Conservation (phyloP, 2,113 vertebrate species). For the Brachypteracias leptosomus region DNA sequence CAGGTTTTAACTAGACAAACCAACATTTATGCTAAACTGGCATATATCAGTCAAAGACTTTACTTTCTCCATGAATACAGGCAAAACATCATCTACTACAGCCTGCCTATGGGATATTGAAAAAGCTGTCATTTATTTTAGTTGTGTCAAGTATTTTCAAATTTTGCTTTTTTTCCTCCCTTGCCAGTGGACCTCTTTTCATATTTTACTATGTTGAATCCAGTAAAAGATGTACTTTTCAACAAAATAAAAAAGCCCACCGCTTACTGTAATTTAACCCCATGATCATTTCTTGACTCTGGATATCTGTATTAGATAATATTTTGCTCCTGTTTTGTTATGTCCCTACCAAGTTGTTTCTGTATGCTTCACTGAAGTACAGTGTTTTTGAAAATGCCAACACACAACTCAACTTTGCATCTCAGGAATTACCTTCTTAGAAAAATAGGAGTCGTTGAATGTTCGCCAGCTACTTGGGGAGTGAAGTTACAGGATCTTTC, state of each 20-base stretch:
- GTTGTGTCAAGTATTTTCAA: constrained; percentile 20
- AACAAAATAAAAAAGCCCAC: constrained; percentile 60
- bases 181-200: constrained; percentile 32
- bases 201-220: constrained; percentile 31
- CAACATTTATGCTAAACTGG: constrained; percentile 19
- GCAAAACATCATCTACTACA: not conserved
- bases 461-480: not conserved
- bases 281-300: constrained; percentile 49
- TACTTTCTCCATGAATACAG: constrained; percentile 6
- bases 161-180: constrained; percentile 51
- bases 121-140: constrained; percentile 35
- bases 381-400: constrained; percentile 11
- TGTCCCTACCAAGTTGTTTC: not conserved
- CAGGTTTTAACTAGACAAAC: constrained; percentile 8
- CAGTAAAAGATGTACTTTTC: constrained; percentile 53
- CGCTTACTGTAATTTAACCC: constrained; percentile 47
- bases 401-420: not conserved
- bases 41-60: constrained; percentile 8
- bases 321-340: not conserved
- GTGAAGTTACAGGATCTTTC: not conserved
- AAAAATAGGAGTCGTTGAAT: not conserved
- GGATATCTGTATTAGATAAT: constrained; percentile 23
- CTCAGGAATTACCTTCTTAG: constrained; percentile 33
- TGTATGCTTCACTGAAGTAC: not conserved
- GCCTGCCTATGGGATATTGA: constrained; percentile 12